These are phyloP conservation scores for Serripes groenlandicus DNA, from an alignment of 2,888 invertebrate genomes.

Conservation along the genomic window DNA sequence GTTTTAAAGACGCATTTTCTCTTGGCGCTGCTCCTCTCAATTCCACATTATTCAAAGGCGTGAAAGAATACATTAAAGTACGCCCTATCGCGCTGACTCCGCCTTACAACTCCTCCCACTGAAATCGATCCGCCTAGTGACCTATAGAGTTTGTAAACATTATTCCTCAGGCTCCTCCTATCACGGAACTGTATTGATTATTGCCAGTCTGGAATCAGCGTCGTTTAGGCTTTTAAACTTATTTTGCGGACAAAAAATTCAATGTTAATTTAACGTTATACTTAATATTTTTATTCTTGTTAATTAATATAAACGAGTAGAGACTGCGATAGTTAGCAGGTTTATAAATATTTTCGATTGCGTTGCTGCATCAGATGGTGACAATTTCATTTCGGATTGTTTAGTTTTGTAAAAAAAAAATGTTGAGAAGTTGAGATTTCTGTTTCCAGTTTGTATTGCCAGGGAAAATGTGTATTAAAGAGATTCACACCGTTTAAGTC, in stretches of 20 bases:
- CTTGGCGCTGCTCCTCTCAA: no score
- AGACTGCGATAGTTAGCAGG: slow-evolving; percentile 10
- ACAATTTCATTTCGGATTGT: slow-evolving; percentile 20
- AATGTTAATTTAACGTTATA: slow-evolving; percentile 28
- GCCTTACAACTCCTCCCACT: slow-evolving; percentile 65
- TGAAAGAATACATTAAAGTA: slow-evolving; percentile 25
- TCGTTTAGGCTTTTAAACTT: slow-evolving; percentile 22
- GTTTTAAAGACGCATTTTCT: no score
- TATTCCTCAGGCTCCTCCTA: not conserved
- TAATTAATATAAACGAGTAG: slow-evolving; percentile 23
- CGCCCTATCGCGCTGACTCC: slow-evolving; percentile 69
- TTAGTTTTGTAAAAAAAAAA: not conserved
- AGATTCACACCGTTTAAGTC: no score
- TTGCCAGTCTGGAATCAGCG: slow-evolving; percentile 22
- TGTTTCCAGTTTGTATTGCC: not conserved
- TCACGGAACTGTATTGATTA: slow-evolving; percentile 27
- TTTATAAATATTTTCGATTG: slow-evolving; percentile 30
- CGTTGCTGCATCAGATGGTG: not conserved
- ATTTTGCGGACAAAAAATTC: slow-evolving; percentile 21
- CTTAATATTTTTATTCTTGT: slow-evolving; percentile 26
- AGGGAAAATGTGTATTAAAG: no score
- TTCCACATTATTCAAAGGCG: slow-evolving; percentile 46
- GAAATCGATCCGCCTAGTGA: slow-evolving; percentile 53
- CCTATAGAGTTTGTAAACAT: slow-evolving; percentile 53
- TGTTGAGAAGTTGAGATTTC: not conserved